phyloP scores from a whole-genome alignment of 1,140 invertebrate species.

The Pachyrhynchus sulphureomaculatus region DNA sequence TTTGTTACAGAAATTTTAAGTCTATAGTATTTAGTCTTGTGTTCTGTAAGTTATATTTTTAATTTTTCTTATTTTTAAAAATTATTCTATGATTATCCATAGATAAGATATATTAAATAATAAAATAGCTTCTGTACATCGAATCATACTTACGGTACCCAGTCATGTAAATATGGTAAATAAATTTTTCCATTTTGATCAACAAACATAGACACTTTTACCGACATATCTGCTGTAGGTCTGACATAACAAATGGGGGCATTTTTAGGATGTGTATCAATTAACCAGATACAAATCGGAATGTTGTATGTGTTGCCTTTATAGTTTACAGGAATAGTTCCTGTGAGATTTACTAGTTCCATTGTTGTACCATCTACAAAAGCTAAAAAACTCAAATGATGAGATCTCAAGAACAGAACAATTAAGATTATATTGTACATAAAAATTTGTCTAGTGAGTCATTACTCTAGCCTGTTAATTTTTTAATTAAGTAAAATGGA shows the following conservation, averaged over 20 bases:
- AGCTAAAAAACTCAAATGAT: conserved; percentile 60
- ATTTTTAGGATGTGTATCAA: conserved; percentile 96
- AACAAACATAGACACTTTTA: conserved; percentile 92
- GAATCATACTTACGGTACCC: conserved; percentile 72
- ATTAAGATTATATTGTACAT: too few species aligned
- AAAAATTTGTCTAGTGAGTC: too few species aligned
- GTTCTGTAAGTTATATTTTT: too few species aligned
- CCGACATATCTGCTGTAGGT: conserved; percentile 93
- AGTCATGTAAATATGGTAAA: conserved; percentile 95
- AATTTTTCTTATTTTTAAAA: too few species aligned
- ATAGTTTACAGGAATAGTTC: conserved; percentile 90
- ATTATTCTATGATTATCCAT: too few species aligned
- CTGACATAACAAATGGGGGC: conserved; percentile 97
- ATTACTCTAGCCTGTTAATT: too few species aligned
- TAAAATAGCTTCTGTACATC: too few species aligned
- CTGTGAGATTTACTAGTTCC: conserved; percentile 81
- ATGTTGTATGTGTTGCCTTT: conserved; percentile 94
- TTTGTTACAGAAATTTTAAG: too few species aligned
- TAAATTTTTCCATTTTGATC: conserved; percentile 96
- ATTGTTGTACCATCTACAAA: conserved; percentile 87
- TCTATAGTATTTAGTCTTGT: too few species aligned
- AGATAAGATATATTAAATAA: too few species aligned
- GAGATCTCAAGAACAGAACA: conserved; percentile 40
- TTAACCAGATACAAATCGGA: conserved; percentile 93
- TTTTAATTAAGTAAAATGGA: too few species aligned